Percentiles rank a stretch among this genome's conserved stretches.
These are phyloP conservation scores for Acanthopagrus latus DNA, from an alignment of 2,797 vertebrate genomes.

Conservation along the genomic window DNA sequence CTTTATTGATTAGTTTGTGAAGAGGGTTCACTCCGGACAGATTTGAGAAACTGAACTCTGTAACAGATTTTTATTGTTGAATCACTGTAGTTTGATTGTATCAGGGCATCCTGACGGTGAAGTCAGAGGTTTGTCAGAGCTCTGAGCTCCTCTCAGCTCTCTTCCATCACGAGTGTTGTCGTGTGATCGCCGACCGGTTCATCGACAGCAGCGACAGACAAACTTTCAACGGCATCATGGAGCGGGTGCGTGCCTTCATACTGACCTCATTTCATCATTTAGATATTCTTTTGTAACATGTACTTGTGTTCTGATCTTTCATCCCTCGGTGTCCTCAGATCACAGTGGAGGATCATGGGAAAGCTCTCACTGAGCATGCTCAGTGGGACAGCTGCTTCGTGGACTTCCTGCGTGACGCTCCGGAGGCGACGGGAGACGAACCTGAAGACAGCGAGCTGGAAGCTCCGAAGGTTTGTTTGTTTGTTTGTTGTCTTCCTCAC, in stretches of 20 bases:
- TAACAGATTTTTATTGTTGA: too few species aligned
- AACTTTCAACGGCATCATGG: conserved; percentile 81
- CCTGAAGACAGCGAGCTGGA: conserved; percentile 85
- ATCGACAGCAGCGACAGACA: conserved; percentile 83
- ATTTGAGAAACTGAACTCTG: neutral
- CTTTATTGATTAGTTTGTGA: too few species aligned
- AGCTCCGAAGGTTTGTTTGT: conserved; percentile 80
- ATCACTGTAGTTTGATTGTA: too few species aligned
- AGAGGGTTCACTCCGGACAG: neutral
- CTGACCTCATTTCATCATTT: too few species aligned
- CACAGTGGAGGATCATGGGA: conserved; percentile 83
- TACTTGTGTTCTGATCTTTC: too few species aligned
- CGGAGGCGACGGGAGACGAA: conserved; percentile 86
- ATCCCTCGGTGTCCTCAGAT: conserved; percentile 67
- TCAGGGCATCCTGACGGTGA: conserved; percentile 85
- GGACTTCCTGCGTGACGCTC: conserved; percentile 88
- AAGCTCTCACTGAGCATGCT: conserved; percentile 74
- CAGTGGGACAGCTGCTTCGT: conserved; percentile 84
- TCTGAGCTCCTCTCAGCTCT: conserved; percentile 82
- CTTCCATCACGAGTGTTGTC: conserved; percentile 87
- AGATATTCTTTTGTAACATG: neutral
- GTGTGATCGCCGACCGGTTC: conserved; percentile 89
- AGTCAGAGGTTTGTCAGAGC: conserved; percentile 83
- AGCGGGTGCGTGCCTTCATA: conserved; percentile 71
- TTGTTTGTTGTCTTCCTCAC: neutral